Evolutionary conservation across 2,113 vertebrate genomes (phyloP), one percentile per base, ranked within the genome.

Genomic region (Carassius gibelio): DNA sequence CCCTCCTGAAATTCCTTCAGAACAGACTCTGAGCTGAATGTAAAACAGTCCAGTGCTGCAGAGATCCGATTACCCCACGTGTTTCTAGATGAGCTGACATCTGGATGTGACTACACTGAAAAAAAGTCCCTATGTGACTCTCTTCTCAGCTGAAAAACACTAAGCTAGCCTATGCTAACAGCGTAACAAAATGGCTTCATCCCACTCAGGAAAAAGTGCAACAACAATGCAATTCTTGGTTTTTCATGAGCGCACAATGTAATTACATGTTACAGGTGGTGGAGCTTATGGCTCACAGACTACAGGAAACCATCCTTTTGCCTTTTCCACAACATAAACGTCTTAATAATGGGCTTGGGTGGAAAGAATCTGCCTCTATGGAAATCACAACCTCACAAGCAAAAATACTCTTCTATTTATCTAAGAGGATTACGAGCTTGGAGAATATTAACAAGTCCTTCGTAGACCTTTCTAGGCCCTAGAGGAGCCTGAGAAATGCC

Each of bases 251-350:
- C 8, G 19, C 26, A 69, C 42, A 10, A 8, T 69, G 62, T 81
- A 69, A 81, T 81, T 69, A 85, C 76, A 71, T 48, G 64, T 59
- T 80, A 26, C 76, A 85, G 84, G 84, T 85, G 55, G 50, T 79
- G 15, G 17, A 59, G 66, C 34, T 38, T 34, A n/a, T 59, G 42
- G 57, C 10, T 64, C 38, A 64, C 23, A 57, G 76, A 45, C 42
- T 34, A 55, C 5, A 85, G 75, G 34, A 84, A 76, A 52, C 52
- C 66, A 59, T 71, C 45, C 68, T 71, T 85, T 71, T 57, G 45
- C 66, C 11, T 84, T 42, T 42, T 76, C 45, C 75, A 79, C 75
- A 83, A 78, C 82, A 57, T 64, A 79, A 79, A 78, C 66, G 11
- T 85, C 26, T 38, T 85, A 85, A 85, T 85, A 79, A 79, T 78